phyloP scores from a whole-genome alignment of 2,797 vertebrate genomes.

The Octomys mimax region DNA sequence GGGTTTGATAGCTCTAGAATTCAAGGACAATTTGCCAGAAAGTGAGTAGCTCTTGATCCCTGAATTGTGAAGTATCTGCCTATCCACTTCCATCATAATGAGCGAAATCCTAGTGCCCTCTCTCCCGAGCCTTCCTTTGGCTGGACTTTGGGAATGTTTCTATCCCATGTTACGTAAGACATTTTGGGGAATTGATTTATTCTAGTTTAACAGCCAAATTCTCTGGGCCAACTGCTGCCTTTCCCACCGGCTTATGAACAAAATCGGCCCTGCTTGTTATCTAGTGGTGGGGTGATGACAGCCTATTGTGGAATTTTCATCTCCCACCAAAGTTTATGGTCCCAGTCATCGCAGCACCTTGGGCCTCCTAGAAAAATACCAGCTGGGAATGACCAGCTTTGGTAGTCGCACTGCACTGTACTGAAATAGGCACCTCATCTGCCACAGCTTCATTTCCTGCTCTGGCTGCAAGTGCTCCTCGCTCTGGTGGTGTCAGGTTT shows the following conservation, averaged over 20 bases:
- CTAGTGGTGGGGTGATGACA: neutral
- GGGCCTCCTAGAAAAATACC: constrained; percentile 29
- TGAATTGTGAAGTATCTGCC: neutral
- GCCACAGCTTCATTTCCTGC: neutral
- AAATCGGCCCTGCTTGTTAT: constrained; percentile 39
- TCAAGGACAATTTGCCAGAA: constrained; percentile 6
- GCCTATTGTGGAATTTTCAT: constrained; percentile 49
- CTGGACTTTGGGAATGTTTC: constrained; percentile 41
- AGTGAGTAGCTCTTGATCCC: neutral
- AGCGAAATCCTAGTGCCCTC: neutral
- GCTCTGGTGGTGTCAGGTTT: neutral
- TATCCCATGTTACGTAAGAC: constrained; percentile 1
- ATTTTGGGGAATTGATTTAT: neutral
- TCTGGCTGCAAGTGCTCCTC: neutral
- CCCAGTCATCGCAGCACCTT: neutral
- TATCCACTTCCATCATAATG: neutral
- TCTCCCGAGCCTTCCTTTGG: neutral
- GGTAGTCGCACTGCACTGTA: accelerated
- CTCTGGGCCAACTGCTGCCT: constrained; percentile 43
- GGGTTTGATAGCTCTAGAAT: constrained; percentile 34
- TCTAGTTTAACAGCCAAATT: constrained; percentile 60
- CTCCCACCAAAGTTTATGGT: constrained; percentile 53
- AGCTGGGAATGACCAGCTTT: neutral
- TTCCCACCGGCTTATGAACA: constrained; percentile 52
- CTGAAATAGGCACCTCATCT: neutral